Base-by-base conservation (phyloP, 1,140 invertebrate genomes). In the Euschistus heros region DNA sequence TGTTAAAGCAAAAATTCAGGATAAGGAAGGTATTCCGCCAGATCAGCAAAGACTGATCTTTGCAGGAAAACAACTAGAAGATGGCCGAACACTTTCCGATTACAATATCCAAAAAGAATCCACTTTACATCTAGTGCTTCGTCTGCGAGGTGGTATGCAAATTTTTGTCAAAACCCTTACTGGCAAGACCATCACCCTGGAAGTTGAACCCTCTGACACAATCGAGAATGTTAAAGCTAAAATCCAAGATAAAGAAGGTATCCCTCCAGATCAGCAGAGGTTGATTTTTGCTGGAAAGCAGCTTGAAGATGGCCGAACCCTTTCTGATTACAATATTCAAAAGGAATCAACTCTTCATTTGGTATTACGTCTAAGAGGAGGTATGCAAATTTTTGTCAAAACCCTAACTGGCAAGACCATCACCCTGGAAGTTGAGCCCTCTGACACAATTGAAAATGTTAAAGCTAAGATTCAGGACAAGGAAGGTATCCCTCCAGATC, bases 391-490 rank as follows among this genome's bases (percentile, higher is more conserved):
- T 73, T 94, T 95, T 76, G 92, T 95, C 14, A 94, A 94, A 77
- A 86, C 83, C 24, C 73, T 84, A 0, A 87, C 86, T n/a, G 88
- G 88, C 0, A 88, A 90, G 70, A 89, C 87, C 17, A 82, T 82
- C 61, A 81, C 86, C 0, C 71, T 88, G 26, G 86, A 88, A 68
- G 86, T 94, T 70, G 91, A 95, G 74, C 84, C 86, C 30, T 91
- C 87, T 52, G 91, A 95, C 76, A 93, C 92, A 24, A 94, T 95
- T 74, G 90, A 94, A 78, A 92, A 94, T 87, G 91, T 95, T 3
- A 84, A 83, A 65, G 77, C 81, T 8, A 84, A 83, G 68, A 84
- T 84, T 69, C 81, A 84, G 70, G 82, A 87, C 63, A 87, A 86
- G 17, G 75, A 77, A 74, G 84, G 84, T 50, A 84, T 82, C 52